Evolutionary conservation across 2,888 invertebrate genomes (phyloP).

Genomic region (Nomada hirtipes): DNA sequence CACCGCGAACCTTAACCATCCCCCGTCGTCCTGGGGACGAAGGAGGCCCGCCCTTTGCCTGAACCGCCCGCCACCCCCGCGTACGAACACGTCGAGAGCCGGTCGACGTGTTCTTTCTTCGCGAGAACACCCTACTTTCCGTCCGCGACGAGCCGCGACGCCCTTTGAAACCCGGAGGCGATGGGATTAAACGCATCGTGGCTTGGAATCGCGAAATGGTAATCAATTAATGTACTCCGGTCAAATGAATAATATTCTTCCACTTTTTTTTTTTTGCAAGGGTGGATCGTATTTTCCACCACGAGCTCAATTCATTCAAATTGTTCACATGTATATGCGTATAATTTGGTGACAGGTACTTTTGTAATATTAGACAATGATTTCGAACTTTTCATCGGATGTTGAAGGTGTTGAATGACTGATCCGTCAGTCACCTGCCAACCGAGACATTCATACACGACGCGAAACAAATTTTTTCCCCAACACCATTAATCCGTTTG

Average conservation of each 20-base stretch:
- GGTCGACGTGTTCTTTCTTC: slow-evolving; percentile 64
- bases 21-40: slow-evolving; percentile 46
- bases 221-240: slow-evolving; percentile 37
- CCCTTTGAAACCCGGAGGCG: slow-evolving; percentile 30
- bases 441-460: too few relatives aligned
- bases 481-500: too few relatives aligned
- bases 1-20: slow-evolving; percentile 77
- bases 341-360: too few relatives aligned
- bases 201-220: neutral
- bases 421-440: too few relatives aligned
- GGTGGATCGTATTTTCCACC: neutral
- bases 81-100: slow-evolving; percentile 37
- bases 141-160: slow-evolving; percentile 52
- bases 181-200: slow-evolving; percentile 42
- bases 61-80: neutral
- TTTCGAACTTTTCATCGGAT: too few relatives aligned
- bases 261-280: neutral
- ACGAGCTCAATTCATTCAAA: too few relatives aligned
- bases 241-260: neutral
- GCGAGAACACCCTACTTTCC: slow-evolving; percentile 52
- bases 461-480: too few relatives aligned
- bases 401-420: too few relatives aligned
- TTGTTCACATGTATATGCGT: too few relatives aligned
- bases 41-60: slow-evolving; percentile 46
- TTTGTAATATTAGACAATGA: too few relatives aligned